Base-by-base conservation (phyloP, 2,113 vertebrate genomes). In the Aphyosemion australe region DNA sequence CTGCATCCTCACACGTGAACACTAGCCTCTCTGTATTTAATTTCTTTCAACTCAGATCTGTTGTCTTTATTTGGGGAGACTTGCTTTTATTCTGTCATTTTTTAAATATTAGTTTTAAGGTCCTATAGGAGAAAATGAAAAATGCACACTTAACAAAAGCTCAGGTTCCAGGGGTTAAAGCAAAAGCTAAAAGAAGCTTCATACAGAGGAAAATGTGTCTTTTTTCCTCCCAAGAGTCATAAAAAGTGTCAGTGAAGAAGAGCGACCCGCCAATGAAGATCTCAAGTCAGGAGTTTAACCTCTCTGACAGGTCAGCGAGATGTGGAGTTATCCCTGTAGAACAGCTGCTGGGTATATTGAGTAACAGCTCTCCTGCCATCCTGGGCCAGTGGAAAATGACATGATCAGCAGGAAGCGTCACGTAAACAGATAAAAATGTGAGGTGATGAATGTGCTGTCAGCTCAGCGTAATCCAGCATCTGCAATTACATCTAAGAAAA, bases 331-430 rank as follows among this genome's bases (percentile, higher is more conserved):
- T 78, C 67, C 66, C 50, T 59, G 72, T 74, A 53, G 71, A 54
- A 83, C 76, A 83, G 79, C 84, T 88, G 75, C 77, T 68, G 61
- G 73, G 51, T 75, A 78, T 79, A 85, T 89, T 82, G 76, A 79
- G 80, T 70, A 83, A 81, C 79, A 80, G 80, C 68, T 60, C 74
- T 79, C 41, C 61, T 80, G 64, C 74, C 61, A 62, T 73, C 39
- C 31, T 69, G 61, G 72, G 74, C 12, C 66, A 70, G 15, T 41
- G 74, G 68, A 86, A 87, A 87, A 77, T 42, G 76, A 64, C 70
- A 42, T 10, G 1, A 48, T 62, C 71, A 72, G 83, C 76, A 79
- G 53, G 46, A 53, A 65, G 14, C 47, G 16, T 75, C 65, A 49
- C 6, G 15, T 72, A 66, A 76, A 50, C 63, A 39, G 21, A 53